Conservation (phyloP, 35 echinoderm and acorn worm species). For the Lytechinus pictus region DNA sequence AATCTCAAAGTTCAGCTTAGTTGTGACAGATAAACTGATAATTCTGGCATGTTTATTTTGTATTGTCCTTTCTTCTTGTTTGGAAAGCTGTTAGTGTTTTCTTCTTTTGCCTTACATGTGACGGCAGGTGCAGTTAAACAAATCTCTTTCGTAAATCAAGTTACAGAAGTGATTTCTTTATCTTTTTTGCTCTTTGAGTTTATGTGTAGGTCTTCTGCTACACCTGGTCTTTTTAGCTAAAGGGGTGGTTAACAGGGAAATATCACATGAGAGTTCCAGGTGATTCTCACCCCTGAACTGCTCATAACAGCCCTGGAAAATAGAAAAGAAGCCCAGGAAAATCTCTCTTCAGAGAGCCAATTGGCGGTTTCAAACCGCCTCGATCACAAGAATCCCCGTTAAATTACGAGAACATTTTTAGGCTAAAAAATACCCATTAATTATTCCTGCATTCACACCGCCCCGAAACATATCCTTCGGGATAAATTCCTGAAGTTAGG, state of each 20-base stretch:
- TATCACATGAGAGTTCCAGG: no score
- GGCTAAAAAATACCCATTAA: no score
- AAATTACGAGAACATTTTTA: no score
- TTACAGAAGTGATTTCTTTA: not conserved
- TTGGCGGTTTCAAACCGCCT: no score
- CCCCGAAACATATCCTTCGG: no score
- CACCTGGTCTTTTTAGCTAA: not conserved
- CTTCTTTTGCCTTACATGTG: not conserved
- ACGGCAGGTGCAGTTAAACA: not conserved
- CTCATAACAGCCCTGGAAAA: no score
- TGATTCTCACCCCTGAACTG: no score
- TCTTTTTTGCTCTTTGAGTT: not conserved
- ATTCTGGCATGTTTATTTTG: not conserved
- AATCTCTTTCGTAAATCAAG: not conserved
- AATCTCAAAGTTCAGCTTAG: not conserved
- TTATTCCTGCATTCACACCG: no score
- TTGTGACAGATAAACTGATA: conserved; percentile 12
- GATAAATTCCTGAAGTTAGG: no score
- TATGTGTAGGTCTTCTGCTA: not conserved
- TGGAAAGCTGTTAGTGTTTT: not conserved
- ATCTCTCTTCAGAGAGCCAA: no score
- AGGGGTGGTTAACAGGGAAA: not conserved
- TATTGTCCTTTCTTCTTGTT: not conserved
- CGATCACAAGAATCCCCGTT: no score
- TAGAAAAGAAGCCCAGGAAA: no score